Percentiles rank a stretch among this genome's conserved stretches.
phyloP scores from a whole-genome alignment of 2,797 vertebrate species.

The Spinus olivaceus region DNA sequence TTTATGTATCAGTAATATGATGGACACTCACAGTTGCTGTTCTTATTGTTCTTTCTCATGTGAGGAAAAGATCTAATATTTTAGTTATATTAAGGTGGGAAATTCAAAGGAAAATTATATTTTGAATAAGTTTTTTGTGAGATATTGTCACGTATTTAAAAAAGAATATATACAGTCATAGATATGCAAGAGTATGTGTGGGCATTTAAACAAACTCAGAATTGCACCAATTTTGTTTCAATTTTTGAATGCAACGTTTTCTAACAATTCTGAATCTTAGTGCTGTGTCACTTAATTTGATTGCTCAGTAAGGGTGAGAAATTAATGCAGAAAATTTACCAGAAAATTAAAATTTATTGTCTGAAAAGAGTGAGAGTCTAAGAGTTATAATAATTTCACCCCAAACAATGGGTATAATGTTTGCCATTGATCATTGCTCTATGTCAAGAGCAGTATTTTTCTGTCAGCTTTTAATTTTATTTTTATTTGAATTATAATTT shows the following conservation, averaged over 20 bases:
- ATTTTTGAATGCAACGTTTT: background rate
- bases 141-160: background rate
- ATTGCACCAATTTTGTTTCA: background rate
- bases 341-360: background rate
- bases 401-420: background rate
- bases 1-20: background rate
- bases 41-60: background rate
- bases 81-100: background rate
- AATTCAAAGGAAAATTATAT: background rate
- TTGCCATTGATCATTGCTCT: background rate
- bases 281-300: background rate
- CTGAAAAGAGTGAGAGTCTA: background rate
- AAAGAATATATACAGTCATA: background rate
- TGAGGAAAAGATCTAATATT: background rate
- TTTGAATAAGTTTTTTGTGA: background rate
- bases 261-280: background rate
- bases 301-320: background rate
- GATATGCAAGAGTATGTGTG: background rate
- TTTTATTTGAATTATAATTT: background rate
- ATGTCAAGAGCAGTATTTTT: background rate
- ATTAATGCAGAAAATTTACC: background rate
- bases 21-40: background rate
- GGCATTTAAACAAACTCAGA: background rate
- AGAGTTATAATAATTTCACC: background rate
- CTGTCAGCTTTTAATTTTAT: background rate